phyloP scores from a whole-genome alignment of 2,888 invertebrate genomes.

The Stenolophus ochropezus region DNA sequence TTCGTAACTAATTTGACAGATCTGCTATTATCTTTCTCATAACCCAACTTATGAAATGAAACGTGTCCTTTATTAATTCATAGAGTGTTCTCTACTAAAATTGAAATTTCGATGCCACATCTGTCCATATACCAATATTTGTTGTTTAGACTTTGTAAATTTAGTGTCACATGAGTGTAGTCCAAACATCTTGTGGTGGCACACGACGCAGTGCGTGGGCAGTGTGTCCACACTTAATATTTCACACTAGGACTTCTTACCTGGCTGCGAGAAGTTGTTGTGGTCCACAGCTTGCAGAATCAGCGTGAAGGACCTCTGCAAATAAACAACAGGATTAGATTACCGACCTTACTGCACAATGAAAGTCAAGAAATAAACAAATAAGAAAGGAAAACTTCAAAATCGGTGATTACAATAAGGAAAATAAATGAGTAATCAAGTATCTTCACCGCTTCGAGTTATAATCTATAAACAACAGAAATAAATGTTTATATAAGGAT shows the following conservation, averaged over 20 bases:
- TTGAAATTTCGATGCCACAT: background rate
- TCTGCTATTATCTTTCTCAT: too few species aligned
- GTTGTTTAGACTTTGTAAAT: slow-evolving; percentile 7
- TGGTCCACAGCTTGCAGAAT: slow-evolving; percentile 94
- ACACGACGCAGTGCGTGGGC: slow-evolving; percentile 25
- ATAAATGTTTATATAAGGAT: too few species aligned
- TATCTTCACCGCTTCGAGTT: too few species aligned
- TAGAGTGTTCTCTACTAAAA: too few species aligned
- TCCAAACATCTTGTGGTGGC: slow-evolving; percentile 11
- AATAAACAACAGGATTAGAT: slow-evolving; percentile 65
- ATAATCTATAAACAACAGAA: too few species aligned
- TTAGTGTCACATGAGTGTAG: slow-evolving; percentile 15
- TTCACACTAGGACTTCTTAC: slow-evolving; percentile 73
- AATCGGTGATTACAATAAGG: too few species aligned
- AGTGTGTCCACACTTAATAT: slow-evolving; percentile 13
- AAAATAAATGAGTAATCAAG: too few species aligned
- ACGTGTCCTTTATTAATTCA: too few species aligned
- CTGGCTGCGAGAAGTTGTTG: slow-evolving; percentile 82
- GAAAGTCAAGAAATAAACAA: background rate
- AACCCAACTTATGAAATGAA: too few species aligned
- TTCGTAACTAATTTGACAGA: too few species aligned
- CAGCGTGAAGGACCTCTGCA: slow-evolving; percentile 93
- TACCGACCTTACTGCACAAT: background rate
- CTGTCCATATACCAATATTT: background rate
- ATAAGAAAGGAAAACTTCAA: too few species aligned